Evolutionary conservation across 2,888 invertebrate species (phyloP).

Genomic region (Watsonalla cultraria): DNA sequence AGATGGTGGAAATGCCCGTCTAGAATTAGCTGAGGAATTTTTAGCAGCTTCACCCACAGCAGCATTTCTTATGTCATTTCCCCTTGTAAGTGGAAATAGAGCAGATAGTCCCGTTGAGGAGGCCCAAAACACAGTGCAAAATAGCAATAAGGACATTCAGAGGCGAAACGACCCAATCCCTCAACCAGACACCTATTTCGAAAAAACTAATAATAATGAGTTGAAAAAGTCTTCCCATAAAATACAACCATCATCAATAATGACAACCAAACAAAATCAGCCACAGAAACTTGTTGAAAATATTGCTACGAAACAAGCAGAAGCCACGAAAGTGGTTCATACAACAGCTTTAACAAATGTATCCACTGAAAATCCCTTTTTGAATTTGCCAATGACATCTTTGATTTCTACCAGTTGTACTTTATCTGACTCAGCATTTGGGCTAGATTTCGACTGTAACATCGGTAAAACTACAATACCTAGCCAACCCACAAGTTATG

Average conservation of each 20-base stretch:
- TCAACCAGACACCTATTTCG: constrained; percentile 38
- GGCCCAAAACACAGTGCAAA: constrained; percentile 29
- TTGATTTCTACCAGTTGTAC: constrained; percentile 52
- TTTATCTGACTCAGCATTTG: constrained; percentile 50
- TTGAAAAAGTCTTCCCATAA: constrained; percentile 31
- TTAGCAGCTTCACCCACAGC: constrained; percentile 84
- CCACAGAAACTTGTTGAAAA: constrained; percentile 43
- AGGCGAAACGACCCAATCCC: constrained; percentile 37
- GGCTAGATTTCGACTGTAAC: constrained; percentile 65
- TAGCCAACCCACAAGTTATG: constrained; percentile 46
- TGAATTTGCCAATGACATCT: constrained; percentile 60
- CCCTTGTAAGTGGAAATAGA: constrained; percentile 81
- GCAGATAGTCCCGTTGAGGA: constrained; percentile 73
- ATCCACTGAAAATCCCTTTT: constrained; percentile 61
- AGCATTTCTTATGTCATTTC: constrained; percentile 87
- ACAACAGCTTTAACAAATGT: constrained; percentile 29
- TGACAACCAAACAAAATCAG: constrained; percentile 36
- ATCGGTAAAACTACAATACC: constrained; percentile 45
- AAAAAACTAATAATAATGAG: constrained; percentile 38
- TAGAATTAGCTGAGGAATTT: constrained; percentile 77
- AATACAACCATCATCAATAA: constrained; percentile 15
- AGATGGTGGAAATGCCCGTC: constrained; percentile 76
- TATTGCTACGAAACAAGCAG: constrained; percentile 32
- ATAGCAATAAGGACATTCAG: constrained; percentile 36
- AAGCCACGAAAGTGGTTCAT: constrained; percentile 38